These are phyloP conservation scores for Helobdella robusta DNA, from an alignment of 2,888 invertebrate genomes.

Conservation along the genomic window DNA sequence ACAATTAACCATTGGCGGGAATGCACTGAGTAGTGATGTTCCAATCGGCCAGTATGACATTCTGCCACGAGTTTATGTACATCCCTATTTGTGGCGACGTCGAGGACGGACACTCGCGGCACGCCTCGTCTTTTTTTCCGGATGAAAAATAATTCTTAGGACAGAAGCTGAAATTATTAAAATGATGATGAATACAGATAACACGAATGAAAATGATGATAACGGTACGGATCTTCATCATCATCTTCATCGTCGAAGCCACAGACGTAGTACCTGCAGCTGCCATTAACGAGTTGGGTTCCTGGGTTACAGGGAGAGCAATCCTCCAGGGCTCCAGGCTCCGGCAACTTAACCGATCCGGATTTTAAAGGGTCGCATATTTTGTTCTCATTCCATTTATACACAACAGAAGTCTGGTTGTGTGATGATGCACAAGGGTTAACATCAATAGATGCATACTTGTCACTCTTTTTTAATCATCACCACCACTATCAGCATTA, in stretches of 20 bases:
- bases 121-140: constrained; percentile 25
- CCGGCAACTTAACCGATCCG: constrained; percentile 49
- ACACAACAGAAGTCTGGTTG: constrained; percentile 49
- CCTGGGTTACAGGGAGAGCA: constrained; percentile 57
- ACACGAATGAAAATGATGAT: too few species aligned
- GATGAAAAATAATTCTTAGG: constrained; percentile 45
- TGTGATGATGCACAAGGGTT: background rate
- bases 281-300: constrained; percentile 41
- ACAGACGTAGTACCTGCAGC: constrained; percentile 47
- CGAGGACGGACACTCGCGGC: constrained; percentile 36
- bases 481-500: background rate
- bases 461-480: background rate
- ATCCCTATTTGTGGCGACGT: constrained; percentile 55
- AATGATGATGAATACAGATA: too few species aligned
- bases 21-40: constrained; percentile 50
- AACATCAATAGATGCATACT: background rate
- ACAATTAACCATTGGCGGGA: constrained; percentile 38
- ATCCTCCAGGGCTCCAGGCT: constrained; percentile 39
- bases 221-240: too few species aligned
- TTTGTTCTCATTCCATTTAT: constrained; percentile 54
- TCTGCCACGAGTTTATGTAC: constrained; percentile 44
- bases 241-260: too few species aligned
- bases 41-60: constrained; percentile 28
- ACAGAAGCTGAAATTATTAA: constrained; percentile 49
- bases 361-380: constrained; percentile 52